A percentile compares a stretch with the other conserved stretches of the same genome.
Evolutionary conservation across 2,797 vertebrate genomes (phyloP).

Genomic region (Crax fasciolata): DNA sequence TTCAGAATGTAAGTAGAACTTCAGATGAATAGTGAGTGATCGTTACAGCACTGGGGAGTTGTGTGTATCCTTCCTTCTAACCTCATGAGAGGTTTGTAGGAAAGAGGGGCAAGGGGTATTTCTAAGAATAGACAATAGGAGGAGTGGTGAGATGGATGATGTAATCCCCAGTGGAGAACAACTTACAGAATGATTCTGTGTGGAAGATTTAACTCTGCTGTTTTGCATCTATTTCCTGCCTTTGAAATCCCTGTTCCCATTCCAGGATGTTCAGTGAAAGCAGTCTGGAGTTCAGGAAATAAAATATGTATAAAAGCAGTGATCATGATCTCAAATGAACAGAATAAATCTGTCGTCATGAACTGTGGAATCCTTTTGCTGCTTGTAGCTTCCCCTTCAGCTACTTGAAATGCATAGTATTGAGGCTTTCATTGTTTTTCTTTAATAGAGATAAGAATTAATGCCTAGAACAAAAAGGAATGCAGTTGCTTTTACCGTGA

Average conservation of each 20-base stretch:
- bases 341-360: background rate
- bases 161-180: background rate
- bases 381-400: background rate
- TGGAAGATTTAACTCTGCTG: background rate
- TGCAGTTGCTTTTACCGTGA: background rate
- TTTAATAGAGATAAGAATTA: background rate
- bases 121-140: background rate
- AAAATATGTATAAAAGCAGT: background rate
- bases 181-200: background rate
- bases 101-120: background rate
- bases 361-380: background rate
- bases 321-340: background rate
- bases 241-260: constrained; percentile 24
- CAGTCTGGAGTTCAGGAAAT: constrained; percentile 16
- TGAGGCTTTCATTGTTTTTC: constrained; percentile 17
- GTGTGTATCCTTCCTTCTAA: background rate
- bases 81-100: background rate
- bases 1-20: constrained; percentile 93
- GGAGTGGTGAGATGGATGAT: constrained; percentile 2
- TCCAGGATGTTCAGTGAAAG: background rate
- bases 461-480: background rate
- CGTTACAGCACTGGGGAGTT: background rate
- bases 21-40: background rate
- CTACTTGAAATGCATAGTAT: background rate
- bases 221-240: constrained; percentile 14